phyloP scores from a whole-genome alignment of 2,797 vertebrate genomes.

The Arrhamphus sclerolepis region DNA sequence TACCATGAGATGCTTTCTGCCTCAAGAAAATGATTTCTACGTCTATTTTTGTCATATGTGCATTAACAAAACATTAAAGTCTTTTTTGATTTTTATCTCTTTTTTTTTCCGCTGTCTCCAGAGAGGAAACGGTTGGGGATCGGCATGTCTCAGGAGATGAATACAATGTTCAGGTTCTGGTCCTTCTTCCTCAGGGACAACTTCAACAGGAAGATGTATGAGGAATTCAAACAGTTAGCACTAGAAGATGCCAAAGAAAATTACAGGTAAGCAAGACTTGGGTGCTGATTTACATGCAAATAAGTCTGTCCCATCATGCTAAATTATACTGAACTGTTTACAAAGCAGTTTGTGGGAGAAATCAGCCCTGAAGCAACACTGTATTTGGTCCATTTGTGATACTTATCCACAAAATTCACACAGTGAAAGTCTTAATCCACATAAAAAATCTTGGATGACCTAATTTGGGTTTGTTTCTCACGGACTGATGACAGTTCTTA shows the following conservation, averaged over 20 bases:
- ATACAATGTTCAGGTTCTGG: conserved; percentile 97
- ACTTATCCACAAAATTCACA: too few species aligned
- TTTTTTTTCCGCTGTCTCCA: conserved; percentile 42
- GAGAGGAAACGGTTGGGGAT: conserved; percentile 93
- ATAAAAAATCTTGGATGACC: too few species aligned
- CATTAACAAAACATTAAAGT: too few species aligned
- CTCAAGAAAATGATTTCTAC: not conserved
- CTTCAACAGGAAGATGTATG: conserved; percentile 98
- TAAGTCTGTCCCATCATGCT: not conserved
- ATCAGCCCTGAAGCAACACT: not conserved
- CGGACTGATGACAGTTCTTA: too few species aligned
- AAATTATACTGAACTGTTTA: not conserved
- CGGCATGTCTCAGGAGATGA: conserved; percentile 97
- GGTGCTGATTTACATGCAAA: not conserved
- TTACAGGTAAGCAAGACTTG: conserved; percentile 81
- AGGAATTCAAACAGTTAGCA: conserved; percentile 91
- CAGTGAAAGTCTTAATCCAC: too few species aligned
- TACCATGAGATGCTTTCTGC: not conserved
- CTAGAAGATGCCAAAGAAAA: conserved; percentile 93
- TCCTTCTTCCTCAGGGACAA: conserved; percentile 97
- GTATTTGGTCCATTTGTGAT: too few species aligned
- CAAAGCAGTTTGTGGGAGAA: not conserved
- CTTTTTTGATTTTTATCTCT: not conserved
- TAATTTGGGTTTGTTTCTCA: too few species aligned
- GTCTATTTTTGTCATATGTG: not conserved